Evolutionary conservation across 2,888 invertebrate genomes (phyloP), one percentile per base, ranked within the genome.

Genomic region (Portevinia maculata): DNA sequence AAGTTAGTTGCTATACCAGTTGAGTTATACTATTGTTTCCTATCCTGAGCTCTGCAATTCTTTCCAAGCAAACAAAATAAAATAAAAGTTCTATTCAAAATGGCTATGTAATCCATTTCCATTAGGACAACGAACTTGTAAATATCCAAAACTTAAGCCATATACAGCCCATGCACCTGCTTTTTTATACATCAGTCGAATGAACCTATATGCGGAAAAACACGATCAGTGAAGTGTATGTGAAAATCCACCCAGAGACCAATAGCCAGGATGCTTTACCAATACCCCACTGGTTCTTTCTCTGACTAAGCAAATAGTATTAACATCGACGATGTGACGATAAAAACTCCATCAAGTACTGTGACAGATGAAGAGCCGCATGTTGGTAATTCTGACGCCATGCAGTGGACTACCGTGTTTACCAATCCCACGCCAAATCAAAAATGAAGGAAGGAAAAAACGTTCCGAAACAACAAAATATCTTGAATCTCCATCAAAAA

Each of bases 351-450:
- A 3, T 32, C 19, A 28, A 32, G 34, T 8, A 59, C 59, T 73
- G 46, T 44, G 32, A 30, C 73, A 44, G 57, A 55, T 64, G 64
- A 53, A 74, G 55, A 48, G 73, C 60, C 65, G 76, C 9, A 60
- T 81, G 76, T 70, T 81, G 48, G 75, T 50, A 71, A 53, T 78
- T 44, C 71, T 83, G 67, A 64, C 50, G 71, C 71, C 57, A 46
- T 24, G 39, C 37, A 41, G 52, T 73, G 57, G 57, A 60, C 44
- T 39, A 32, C 65, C 53, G 55, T 83, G 78, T 83, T 83, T 78
- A 78, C 71, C 78, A 78, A 83, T 83, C 83, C 73, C 78, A 83
- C 78, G 83, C 71, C 71, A 57, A 71, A 44, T 13, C n/a, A 53
- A 75, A 73, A 39, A 39, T 7, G 13, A 24, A 13, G 50, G 21